Percentiles rank a stretch among this genome's conserved stretches.
These are phyloP conservation scores for Serranus cabrilla DNA, from an alignment of 2,797 vertebrate species.

Conservation along the genomic window DNA sequence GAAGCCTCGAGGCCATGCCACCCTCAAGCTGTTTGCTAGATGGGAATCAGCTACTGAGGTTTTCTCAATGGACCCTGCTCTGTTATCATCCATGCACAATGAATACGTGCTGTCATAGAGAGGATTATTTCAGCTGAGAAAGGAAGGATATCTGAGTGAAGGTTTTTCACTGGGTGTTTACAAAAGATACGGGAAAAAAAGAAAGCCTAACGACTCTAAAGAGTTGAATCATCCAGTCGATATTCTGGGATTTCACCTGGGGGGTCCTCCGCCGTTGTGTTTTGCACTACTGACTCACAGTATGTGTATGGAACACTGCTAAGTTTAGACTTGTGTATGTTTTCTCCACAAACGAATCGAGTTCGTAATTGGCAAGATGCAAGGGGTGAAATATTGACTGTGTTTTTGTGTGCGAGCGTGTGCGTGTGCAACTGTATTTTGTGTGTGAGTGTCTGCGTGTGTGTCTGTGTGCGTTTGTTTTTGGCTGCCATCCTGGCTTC, in stretches of 20 bases:
- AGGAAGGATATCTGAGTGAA: conserved; percentile 55
- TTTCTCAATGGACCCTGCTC: conserved; percentile 63
- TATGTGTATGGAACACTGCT: conserved; percentile 79
- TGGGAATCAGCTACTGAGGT: conserved; percentile 51
- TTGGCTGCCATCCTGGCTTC: conserved; percentile 83
- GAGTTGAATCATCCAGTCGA: conserved; percentile 79
- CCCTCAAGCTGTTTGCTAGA: conserved; percentile 74
- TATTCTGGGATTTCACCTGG: conserved; percentile 86
- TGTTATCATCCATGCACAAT: conserved; percentile 51
- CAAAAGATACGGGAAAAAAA: conserved; percentile 53
- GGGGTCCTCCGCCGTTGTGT: conserved; percentile 77
- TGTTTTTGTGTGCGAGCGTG: conserved; percentile 38
- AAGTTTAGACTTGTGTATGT: conserved; percentile 85
- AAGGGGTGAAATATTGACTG: conserved; percentile 81
- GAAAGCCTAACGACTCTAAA: conserved; percentile 72
- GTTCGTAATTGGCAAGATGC: conserved; percentile 83
- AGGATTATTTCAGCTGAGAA: conserved; percentile 66
- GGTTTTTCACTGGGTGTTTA: conserved; percentile 64
- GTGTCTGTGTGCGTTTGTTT: conserved; percentile 59
- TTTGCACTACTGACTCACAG: conserved; percentile 83
- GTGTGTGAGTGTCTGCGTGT: conserved; percentile 24
- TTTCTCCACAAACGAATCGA: conserved; percentile 78
- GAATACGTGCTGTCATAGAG: conserved; percentile 58
- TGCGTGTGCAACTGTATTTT: conserved; percentile 28
- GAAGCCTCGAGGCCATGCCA: conserved; percentile 74